Evolutionary conservation across 1,140 invertebrate genomes (phyloP).

Genomic region (Piezodorus guildinii): DNA sequence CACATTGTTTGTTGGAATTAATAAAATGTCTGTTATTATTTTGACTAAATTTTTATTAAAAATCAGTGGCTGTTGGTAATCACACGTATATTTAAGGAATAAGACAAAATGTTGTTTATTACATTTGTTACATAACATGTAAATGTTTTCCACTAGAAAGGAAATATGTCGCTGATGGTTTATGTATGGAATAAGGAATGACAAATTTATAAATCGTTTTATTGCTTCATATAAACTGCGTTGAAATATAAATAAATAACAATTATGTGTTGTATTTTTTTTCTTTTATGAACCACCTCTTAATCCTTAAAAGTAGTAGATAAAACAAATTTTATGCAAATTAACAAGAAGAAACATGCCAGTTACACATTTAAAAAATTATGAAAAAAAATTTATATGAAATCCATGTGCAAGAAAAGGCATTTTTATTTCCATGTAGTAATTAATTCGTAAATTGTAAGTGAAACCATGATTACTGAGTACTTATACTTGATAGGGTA

Average conservation of each 20-base stretch:
- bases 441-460: too few species aligned
- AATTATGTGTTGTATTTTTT: neutral
- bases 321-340: too few species aligned
- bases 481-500: too few species aligned
- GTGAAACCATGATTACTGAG: too few species aligned
- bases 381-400: too few species aligned
- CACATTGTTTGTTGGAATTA: neutral
- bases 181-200: slow-evolving; percentile 18
- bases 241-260: slow-evolving; percentile 18
- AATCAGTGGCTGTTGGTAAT: slow-evolving; percentile 10
- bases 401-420: too few species aligned
- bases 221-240: slow-evolving; percentile 23
- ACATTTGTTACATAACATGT: slow-evolving; percentile 11
- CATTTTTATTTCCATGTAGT: too few species aligned
- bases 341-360: too few species aligned
- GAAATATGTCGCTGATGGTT: slow-evolving; percentile 23
- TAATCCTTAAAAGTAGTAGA: too few species aligned
- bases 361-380: too few species aligned
- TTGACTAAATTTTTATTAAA: neutral
- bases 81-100: slow-evolving; percentile 6
- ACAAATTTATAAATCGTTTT: slow-evolving; percentile 23
- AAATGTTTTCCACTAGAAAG: slow-evolving; percentile 15
- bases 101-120: slow-evolving; percentile 18
- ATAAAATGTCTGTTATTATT: neutral
- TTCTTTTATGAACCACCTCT: neutral